Percentiles rank a stretch among this genome's conserved stretches.
These are phyloP conservation scores for Danionella cerebrum DNA, from an alignment of 2,113 vertebrate genomes.

Conservation along the genomic window DNA sequence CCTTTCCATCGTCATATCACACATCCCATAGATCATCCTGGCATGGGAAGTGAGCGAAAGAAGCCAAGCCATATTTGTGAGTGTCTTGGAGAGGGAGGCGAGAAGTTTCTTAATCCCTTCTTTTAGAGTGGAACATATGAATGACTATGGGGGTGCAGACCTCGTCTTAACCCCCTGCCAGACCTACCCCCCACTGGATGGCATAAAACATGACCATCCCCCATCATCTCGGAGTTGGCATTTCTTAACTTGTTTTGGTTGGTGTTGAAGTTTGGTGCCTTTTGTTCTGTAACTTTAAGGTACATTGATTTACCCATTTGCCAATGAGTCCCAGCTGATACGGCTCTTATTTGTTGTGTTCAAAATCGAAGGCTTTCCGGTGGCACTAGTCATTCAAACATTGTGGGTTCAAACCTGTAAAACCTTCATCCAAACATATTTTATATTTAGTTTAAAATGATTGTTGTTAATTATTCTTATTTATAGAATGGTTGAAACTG, in stretches of 20 bases:
- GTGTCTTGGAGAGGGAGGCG: slow-evolving; percentile 8
- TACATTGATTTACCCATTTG: background rate
- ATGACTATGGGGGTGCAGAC: slow-evolving; percentile 44
- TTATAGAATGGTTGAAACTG: too few relatives aligned
- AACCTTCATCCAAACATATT: too few relatives aligned
- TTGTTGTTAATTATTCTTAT: too few relatives aligned
- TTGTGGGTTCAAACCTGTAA: too few relatives aligned
- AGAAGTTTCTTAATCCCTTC: slow-evolving; percentile 65
- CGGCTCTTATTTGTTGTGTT: too few relatives aligned
- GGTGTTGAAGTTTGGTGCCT: background rate
- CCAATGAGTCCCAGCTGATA: too few relatives aligned
- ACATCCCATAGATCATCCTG: slow-evolving; percentile 10
- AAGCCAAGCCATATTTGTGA: slow-evolving; percentile 25
- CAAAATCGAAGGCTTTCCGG: too few relatives aligned
- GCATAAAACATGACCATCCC: slow-evolving; percentile 58
- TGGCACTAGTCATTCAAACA: too few relatives aligned
- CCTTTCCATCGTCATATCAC: slow-evolving; percentile 15
- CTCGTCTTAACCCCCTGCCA: slow-evolving; percentile 46
- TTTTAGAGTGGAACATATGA: slow-evolving; percentile 67
- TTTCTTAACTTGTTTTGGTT: background rate
- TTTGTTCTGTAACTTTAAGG: background rate
- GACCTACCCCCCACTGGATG: slow-evolving; percentile 51
- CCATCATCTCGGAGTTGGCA: background rate
- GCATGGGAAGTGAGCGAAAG: slow-evolving; percentile 19
- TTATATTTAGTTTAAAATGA: too few relatives aligned